Evolutionary conservation across 1,140 invertebrate species (phyloP).

Genomic region (Rhyzopertha dominica): DNA sequence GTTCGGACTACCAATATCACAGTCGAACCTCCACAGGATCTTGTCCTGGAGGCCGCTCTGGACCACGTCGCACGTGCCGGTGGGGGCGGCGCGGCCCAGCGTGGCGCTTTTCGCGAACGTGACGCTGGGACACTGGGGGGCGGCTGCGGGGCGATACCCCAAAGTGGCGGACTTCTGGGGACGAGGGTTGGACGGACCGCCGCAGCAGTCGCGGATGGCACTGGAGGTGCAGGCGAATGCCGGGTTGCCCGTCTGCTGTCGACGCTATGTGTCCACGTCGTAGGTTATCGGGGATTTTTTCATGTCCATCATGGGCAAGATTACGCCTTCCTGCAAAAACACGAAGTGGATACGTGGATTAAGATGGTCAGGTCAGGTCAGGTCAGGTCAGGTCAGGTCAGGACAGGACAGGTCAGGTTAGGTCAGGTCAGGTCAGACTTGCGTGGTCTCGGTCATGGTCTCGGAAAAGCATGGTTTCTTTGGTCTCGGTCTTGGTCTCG

Average conservation of each 20-base stretch:
- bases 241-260: conserved; percentile 29
- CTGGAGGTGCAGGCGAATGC: conserved; percentile 37
- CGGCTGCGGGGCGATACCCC: conserved; percentile 32
- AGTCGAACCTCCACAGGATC: conserved; percentile 45
- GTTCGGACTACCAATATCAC: conserved; percentile 40
- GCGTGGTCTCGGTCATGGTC: no score
- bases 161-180: conserved; percentile 33
- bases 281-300: conserved; percentile 51
- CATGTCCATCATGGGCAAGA: conserved; percentile 53
- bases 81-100: conserved; percentile 20
- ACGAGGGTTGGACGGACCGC: conserved; percentile 37
- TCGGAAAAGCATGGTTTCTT: no score
- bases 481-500: no score
- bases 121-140: conserved; percentile 32
- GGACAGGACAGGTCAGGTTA: no score
- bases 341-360: no score
- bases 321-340: conserved; percentile 48
- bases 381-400: no score
- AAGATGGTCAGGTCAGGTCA: no score
- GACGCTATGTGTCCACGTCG: conserved; percentile 49
- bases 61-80: conserved; percentile 30
- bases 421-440: no score
- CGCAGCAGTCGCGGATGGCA: conserved; percentile 41
- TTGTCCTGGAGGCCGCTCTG: conserved; percentile 33
- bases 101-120: conserved; percentile 29